Base-by-base conservation (phyloP, 2,113 vertebrate genomes). In the Paraplagusia blochii region DNA sequence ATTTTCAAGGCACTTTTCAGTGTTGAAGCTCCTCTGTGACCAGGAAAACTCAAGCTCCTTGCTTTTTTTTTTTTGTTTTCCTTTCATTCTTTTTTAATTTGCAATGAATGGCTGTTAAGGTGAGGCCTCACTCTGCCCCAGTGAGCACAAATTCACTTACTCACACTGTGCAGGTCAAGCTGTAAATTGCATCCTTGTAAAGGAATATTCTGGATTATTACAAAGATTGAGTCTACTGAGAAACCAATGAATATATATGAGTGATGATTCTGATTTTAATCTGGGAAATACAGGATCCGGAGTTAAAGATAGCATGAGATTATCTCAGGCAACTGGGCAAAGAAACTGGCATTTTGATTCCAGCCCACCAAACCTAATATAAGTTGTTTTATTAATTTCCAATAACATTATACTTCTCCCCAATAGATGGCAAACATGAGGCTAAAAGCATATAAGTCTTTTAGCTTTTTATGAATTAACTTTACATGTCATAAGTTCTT, bases 31-130 rank as follows among this genome's bases (percentile, higher is more conserved):
- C 4, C 38, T 12, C 11, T 40, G 4, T 40, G 38, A 11, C 38
- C 9, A 12, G 36, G 36, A 45, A 61, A 63, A 38, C 14, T 10
- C 1, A 40, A n/a, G 22, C 9, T 38, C 29, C 10, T 48, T n/a
- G n/a, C n/a, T 13, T 15, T 29, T 16, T 7, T 48, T 9, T 50
- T 9, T 14, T 15, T 15, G 7, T 45, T 45, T 17, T n/a, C n/a
- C n/a, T 45, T 45, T 45, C 62, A 61, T 54, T n/a, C n/a, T n/a
- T 29, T 44, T 8, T 42, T 49, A 44, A 40, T 62, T 51, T 66
- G 45, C 11, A 46, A 19, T 10, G 33, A 45, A 39, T 36, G 10
- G 40, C 33, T n/a, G 46, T 35, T 29, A 40, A 45, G 7, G 15
- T 29, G 22, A 0, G 11, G 45, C 35, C 43, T 17, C 14, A 22